A percentile compares a stretch with the other conserved stretches of the same genome.
Evolutionary conservation across 2,113 vertebrate genomes (phyloP).

Genomic region (Pelusios castaneus): DNA sequence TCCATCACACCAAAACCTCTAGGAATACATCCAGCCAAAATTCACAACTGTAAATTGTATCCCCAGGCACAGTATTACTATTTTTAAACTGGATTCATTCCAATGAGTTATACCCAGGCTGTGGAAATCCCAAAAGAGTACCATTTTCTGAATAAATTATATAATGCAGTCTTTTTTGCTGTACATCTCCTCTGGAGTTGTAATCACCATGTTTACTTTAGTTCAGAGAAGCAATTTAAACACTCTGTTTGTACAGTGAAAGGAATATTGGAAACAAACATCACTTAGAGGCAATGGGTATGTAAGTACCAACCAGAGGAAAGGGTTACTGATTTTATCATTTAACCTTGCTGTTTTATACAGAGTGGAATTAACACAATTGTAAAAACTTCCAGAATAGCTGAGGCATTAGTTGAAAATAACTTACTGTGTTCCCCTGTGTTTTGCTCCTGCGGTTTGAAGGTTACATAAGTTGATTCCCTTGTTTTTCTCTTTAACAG

Average conservation of each 20-base stretch:
- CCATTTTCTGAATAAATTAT: background rate
- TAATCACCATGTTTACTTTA: background rate
- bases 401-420: slow-evolving; percentile 16
- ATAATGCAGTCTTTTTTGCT: background rate
- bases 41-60: no score
- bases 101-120: background rate
- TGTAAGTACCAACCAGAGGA: background rate
- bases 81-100: background rate
- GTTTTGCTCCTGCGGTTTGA: slow-evolving; percentile 5
- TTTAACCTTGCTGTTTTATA: slow-evolving; percentile 4
- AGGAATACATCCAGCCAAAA: no score
- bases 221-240: background rate
- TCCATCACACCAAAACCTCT: no score
- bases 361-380: background rate
- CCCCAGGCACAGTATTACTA: background rate
- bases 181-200: background rate
- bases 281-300: background rate
- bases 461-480: slow-evolving; percentile 65
- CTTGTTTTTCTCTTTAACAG: slow-evolving; percentile 56
- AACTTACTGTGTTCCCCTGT: slow-evolving; percentile 37
- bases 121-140: background rate
- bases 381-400: background rate
- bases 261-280: background rate
- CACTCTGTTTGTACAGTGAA: background rate
- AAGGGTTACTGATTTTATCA: background rate